phyloP scores from a whole-genome alignment of 2,113 vertebrate genomes.

The Xenopus borealis region DNA sequence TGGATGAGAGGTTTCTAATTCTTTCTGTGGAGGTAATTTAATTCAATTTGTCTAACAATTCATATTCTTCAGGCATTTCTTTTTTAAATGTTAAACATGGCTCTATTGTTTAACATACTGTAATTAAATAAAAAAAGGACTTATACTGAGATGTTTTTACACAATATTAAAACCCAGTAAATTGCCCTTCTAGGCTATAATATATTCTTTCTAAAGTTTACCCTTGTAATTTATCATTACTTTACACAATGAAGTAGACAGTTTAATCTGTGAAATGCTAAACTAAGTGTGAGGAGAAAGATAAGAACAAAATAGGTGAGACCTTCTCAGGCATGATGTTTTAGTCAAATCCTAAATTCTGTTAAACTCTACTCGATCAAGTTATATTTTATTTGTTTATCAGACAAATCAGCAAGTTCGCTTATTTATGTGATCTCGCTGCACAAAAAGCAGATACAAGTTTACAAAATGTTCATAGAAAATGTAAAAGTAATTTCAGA shows the following conservation, averaged over 20 bases:
- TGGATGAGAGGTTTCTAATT: too few relatives aligned
- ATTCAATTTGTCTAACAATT: too few relatives aligned
- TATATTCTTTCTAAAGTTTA: constrained; percentile 8
- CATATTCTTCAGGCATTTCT: too few relatives aligned
- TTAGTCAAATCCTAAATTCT: background rate
- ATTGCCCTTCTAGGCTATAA: background rate
- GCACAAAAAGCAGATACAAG: too few relatives aligned
- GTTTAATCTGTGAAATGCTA: constrained; percentile 31
- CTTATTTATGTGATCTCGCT: too few relatives aligned
- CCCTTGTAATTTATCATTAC: constrained; percentile 32
- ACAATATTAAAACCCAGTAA: background rate
- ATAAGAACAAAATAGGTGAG: constrained; percentile 21
- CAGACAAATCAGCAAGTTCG: constrained; percentile 2
- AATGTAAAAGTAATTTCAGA: too few relatives aligned
- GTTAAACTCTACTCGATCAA: background rate
- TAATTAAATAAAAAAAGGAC: too few relatives aligned
- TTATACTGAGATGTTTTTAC: too few relatives aligned
- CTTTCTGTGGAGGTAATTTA: too few relatives aligned
- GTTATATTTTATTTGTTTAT: constrained; percentile 11
- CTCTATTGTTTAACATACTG: too few relatives aligned
- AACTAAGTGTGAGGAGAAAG: constrained; percentile 11
- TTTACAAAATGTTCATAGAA: too few relatives aligned
- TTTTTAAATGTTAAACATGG: too few relatives aligned
- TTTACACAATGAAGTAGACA: constrained; percentile 21
- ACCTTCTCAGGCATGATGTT: constrained; percentile 5